A percentile compares a stretch with the other conserved stretches of the same genome.
phyloP scores from a whole-genome alignment of 2,113 vertebrate genomes.

The Rhagologus leucostigma region DNA sequence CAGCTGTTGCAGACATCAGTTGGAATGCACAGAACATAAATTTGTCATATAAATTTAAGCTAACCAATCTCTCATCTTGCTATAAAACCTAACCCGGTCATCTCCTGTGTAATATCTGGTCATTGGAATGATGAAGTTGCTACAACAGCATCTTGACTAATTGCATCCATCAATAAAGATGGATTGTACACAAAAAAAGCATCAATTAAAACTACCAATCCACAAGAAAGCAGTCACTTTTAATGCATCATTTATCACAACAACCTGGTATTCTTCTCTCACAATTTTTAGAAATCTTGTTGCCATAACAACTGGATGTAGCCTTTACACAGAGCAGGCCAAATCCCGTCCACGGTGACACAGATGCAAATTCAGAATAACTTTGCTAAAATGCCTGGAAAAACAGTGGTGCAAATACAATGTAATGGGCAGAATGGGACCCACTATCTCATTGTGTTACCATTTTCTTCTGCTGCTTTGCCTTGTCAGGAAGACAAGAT shows the following conservation, averaged over 20 bases:
- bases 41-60: neutral
- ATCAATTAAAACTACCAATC: slow-evolving; percentile 53
- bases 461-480: neutral
- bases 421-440: neutral
- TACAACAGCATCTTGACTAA: neutral
- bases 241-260: slow-evolving; percentile 65
- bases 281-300: slow-evolving; percentile 62
- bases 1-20: slow-evolving; percentile 10
- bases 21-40: neutral
- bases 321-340: slow-evolving; percentile 32
- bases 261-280: slow-evolving; percentile 61
- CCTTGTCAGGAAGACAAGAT: slow-evolving; percentile 45
- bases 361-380: slow-evolving; percentile 21
- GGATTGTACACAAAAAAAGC: neutral
- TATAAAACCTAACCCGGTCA: neutral
- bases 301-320: slow-evolving; percentile 64
- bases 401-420: neutral
- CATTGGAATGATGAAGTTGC: neutral
- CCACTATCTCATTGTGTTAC: neutral
- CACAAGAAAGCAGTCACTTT: slow-evolving; percentile 42
- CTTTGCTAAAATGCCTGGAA: neutral
- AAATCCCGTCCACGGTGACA: slow-evolving; percentile 38
- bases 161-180: neutral
- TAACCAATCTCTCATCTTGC: neutral
- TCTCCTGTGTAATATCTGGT: neutral